A percentile compares a stretch with the other conserved stretches of the same genome.
Conservation (phyloP, 2,113 vertebrate species). For the Rhinopomastus cyanomelas region DNA sequence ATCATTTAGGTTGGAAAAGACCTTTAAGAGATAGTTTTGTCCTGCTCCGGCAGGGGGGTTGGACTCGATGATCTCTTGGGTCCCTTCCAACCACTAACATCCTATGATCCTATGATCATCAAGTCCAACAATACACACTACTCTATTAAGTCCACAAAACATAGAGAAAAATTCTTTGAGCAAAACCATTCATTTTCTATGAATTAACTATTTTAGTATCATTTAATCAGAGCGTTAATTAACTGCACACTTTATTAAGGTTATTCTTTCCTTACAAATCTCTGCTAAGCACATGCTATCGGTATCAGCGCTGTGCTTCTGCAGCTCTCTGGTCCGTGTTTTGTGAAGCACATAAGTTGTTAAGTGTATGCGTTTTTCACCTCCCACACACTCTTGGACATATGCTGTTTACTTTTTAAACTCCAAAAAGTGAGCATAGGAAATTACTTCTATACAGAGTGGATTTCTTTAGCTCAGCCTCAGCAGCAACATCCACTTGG, state of each 20-base stretch:
- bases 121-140: too few species aligned
- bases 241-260: constrained; percentile 26
- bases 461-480: constrained; percentile 39
- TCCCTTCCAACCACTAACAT: too few species aligned
- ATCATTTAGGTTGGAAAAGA: too few species aligned
- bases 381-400: constrained; percentile 59
- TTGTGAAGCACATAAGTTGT: constrained; percentile 50
- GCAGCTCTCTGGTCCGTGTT: constrained; percentile 20
- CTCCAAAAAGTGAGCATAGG: constrained; percentile 57
- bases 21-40: too few species aligned
- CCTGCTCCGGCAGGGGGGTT: too few species aligned
- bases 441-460: constrained; percentile 53
- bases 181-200: not conserved
- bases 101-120: too few species aligned
- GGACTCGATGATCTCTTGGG: too few species aligned
- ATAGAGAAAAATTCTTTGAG: not conserved
- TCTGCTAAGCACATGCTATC: constrained; percentile 4
- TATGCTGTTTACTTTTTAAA: constrained; percentile 72
- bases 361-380: constrained; percentile 37
- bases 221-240: constrained; percentile 15
- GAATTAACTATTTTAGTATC: not conserved
- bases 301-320: constrained; percentile 32
- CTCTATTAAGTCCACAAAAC: not conserved
- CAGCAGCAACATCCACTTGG: constrained; percentile 36
- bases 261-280: constrained; percentile 13